Percentiles rank a stretch among this genome's conserved stretches.
Evolutionary conservation across 2,888 invertebrate species (phyloP).

Genomic region (Eutolmus rufibarbis): DNA sequence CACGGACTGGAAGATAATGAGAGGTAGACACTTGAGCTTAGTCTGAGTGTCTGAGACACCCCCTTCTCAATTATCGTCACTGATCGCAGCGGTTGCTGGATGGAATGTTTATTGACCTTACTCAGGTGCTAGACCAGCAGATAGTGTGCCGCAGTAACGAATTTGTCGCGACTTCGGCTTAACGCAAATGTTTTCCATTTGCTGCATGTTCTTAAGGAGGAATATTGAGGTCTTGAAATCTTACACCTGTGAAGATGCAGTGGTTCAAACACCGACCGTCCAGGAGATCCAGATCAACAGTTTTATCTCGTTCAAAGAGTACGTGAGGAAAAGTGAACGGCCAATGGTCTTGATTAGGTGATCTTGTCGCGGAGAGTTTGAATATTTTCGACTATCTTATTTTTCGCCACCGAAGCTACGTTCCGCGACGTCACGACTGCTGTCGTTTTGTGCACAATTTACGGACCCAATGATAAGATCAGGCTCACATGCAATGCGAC

Average conservation of each 20-base stretch:
- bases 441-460: background rate
- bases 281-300: background rate
- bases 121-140: background rate
- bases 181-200: conserved; percentile 7
- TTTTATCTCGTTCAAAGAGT: background rate
- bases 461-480: background rate
- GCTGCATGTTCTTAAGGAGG: background rate
- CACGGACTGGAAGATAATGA: background rate
- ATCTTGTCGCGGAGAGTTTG: background rate
- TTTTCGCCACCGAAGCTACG: background rate
- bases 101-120: background rate
- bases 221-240: background rate
- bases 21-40: background rate
- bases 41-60: background rate
- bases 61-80: background rate
- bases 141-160: conserved; percentile 5
- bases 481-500: background rate
- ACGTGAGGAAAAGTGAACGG: background rate
- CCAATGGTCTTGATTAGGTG: background rate
- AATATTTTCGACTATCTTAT: background rate
- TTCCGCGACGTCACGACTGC: background rate
- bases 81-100: background rate
- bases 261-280: background rate
- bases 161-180: background rate
- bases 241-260: background rate